Evolutionary conservation across 1,140 invertebrate species (phyloP), one percentile per base, ranked within the genome.

Genomic region (Mesaphorura yosii): DNA sequence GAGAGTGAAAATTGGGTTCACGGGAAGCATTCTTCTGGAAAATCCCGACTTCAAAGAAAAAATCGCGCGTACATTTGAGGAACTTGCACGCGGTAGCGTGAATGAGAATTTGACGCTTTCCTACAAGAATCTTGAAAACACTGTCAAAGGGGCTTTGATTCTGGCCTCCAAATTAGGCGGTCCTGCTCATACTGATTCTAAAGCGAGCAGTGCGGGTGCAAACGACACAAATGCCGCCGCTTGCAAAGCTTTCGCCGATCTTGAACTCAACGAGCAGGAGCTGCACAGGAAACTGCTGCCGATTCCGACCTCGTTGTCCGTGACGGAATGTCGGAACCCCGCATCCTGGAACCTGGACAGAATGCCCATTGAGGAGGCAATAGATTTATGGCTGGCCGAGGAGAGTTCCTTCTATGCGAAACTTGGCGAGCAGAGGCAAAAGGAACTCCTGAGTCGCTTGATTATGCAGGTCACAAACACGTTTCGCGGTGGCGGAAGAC

Each of bases 321-420:
- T 34, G n/a, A 61, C 59, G 0, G 59, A 61, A 42, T 3, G 25
- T 15, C 38, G 59, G 25, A 61, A 61, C 41, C 31, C 38, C 15
- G 51, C 49, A 19, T 58, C 59, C 2, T 53, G 48, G 44, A 37
- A 51, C 49, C 27, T 61, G 29, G 59, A 58, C 42, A 38, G 10
- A 34, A 53, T 61, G 52, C 1, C 25, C 15, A 42, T 46, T 4
- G 20, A 27, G 6, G 52, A 57, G 20, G 55, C 37, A 0, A 55
- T 61, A 41, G 55, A 61, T 53, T 34, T 61, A 6, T 54, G 57
- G 55, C n/a, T 61, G 2, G 29, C 25, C 12, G 55, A 61, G 23
- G 59, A 61, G 15, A 20, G 20, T 25, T 39, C 15, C 2, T 51
- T 58, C 38, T 52, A 58, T 20, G 20, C 23, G 4, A 39, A 40